Base-by-base conservation (phyloP, 2,797 vertebrate genomes). In the Hippopotamyrus pictus region DNA sequence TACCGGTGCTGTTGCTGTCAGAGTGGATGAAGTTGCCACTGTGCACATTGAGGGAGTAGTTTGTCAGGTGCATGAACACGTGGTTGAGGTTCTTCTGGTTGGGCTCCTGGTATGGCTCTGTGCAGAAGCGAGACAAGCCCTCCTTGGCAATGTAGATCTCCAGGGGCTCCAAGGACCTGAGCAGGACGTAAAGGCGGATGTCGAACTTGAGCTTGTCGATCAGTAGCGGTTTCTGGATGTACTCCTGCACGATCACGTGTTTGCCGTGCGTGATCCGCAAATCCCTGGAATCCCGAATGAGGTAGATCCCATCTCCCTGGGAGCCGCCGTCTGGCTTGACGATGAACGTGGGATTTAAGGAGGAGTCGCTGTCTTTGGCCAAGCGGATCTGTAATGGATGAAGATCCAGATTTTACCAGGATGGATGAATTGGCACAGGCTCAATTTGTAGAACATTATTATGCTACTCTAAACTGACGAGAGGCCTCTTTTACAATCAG, bases 281-380 rank as follows among this genome's bases (percentile, higher is more conserved):
- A 89, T 99, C 99, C 25, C 90, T 92, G 1, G 98, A 97, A 91
- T 99, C 98, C 79, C 97, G 98, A 94, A 99, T 97, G 94, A 99
- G 98, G 97, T 99, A 99, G 96, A 99, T 99, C 91, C 99, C 98
- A 3, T 99, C 98, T 44, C 99, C 99, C 92, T 99, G 99, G 92
- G 98, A 99, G 37, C 99, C 98, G 0, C 97, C 95, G 0, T 99
- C 98, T 0, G 99, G 99, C 91, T 99, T 99, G 19, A 99, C 98
- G 5, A 99, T 99, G 89, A 99, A 99, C 19, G 97, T 99, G 88
- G 96, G 97, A 92, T 96, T 98, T 94, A 97, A 94, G 1, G 95
- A 92, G 0, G 96, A 92, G 87, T 98, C 95, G 0, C 90, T 95
- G 59, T 98, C 98, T 93, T 97, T 99, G 90, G 96, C 95, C 94